A percentile compares a stretch with the other conserved stretches of the same genome.
These are phyloP conservation scores for Zosterops japonicus DNA, from an alignment of 2,113 vertebrate species.

Conservation along the genomic window DNA sequence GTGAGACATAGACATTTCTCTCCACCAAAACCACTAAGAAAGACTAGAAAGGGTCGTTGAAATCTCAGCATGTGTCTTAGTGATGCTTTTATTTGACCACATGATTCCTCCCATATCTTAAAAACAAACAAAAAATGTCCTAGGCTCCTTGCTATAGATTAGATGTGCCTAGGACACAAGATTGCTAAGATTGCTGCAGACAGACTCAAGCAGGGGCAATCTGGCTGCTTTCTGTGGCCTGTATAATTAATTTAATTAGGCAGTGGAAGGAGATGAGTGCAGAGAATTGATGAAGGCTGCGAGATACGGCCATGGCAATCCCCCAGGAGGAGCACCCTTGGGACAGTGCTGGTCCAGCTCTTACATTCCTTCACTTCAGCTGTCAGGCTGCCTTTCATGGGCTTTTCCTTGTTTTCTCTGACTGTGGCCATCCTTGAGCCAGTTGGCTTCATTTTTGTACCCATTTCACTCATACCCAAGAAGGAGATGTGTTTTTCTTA, in stretches of 20 bases:
- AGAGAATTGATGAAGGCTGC: background rate
- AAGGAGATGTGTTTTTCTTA: background rate
- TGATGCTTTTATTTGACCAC: background rate
- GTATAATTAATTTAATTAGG: background rate
- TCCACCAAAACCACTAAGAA: background rate
- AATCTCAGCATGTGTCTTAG: background rate
- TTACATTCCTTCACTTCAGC: background rate
- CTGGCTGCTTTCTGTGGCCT: background rate
- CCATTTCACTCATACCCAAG: background rate
- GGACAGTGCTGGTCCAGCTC: background rate
- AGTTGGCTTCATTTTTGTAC: background rate
- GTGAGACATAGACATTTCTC: background rate
- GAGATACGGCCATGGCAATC: fast-evolving
- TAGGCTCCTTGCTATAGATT: background rate
- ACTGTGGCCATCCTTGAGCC: background rate
- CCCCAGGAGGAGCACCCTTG: background rate
- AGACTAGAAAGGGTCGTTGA: background rate
- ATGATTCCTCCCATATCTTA: background rate
- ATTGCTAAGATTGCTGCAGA: background rate
- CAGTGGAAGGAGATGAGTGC: background rate
- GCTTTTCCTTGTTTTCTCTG: background rate
- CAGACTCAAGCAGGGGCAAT: background rate
- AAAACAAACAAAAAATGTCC: background rate
- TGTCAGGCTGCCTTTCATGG: background rate
- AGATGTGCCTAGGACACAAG: background rate